These are phyloP conservation scores for Gadopsis marmoratus DNA, from an alignment of 2,797 vertebrate genomes.

Conservation along the genomic window DNA sequence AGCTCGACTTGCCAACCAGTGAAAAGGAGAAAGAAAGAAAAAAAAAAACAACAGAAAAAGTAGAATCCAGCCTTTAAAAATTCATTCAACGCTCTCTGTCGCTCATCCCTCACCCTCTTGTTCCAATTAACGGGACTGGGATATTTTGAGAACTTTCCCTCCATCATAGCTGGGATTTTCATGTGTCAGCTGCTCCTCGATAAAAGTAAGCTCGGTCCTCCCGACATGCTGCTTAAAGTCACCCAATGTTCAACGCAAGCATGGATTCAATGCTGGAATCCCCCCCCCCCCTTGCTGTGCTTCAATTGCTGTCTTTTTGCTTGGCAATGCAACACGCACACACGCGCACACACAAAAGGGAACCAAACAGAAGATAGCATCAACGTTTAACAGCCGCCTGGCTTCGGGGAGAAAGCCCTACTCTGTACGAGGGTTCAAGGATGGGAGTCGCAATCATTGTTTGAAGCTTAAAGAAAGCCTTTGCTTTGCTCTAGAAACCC, in stretches of 20 bases:
- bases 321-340: constrained; percentile 59
- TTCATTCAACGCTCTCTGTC: constrained; percentile 75
- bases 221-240: constrained; percentile 68
- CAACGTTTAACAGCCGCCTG: constrained; percentile 78
- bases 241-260: constrained; percentile 65
- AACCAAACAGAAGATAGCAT: constrained; percentile 73
- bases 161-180: constrained; percentile 68
- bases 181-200: constrained; percentile 70
- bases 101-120: constrained; percentile 71
- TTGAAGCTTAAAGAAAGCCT: constrained; percentile 76
- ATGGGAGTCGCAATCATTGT: constrained; percentile 76
- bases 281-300: constrained; percentile 35
- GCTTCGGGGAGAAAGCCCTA: constrained; percentile 66
- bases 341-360: constrained; percentile 50
- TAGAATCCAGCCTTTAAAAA: constrained; percentile 79
- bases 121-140: constrained; percentile 76
- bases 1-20: constrained; percentile 75
- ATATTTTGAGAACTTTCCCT: constrained; percentile 73
- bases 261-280: constrained; percentile 45
- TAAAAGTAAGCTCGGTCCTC: constrained; percentile 64
- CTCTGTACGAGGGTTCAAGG: constrained; percentile 67
- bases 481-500: constrained; percentile 66
- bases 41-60: constrained; percentile 49
- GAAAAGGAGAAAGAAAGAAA: constrained; percentile 34
- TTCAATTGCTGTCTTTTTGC: constrained; percentile 70